phyloP scores from a whole-genome alignment of 2,113 vertebrate genomes.

The Pomatostomus ruficeps region DNA sequence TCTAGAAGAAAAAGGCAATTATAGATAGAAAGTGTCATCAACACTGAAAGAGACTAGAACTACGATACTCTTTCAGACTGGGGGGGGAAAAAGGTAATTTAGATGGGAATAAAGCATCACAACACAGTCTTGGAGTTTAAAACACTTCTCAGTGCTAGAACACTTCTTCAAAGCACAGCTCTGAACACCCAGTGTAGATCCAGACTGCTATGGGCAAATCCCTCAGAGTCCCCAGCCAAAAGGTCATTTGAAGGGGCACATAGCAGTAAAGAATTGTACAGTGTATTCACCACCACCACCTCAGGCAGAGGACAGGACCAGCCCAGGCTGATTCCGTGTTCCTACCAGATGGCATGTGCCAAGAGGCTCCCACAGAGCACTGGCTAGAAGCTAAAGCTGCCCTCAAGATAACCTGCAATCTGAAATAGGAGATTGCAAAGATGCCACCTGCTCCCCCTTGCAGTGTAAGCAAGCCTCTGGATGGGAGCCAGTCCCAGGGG shows the following conservation, averaged over 20 bases:
- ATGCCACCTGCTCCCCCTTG: slow-evolving; percentile 26
- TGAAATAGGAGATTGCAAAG: background rate
- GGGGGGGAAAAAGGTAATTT: background rate
- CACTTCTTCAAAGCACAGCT: background rate
- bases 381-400: background rate
- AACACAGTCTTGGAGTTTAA: background rate
- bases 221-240: background rate
- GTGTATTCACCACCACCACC: background rate
- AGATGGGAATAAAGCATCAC: background rate
- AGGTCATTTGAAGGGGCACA: background rate
- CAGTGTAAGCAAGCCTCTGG: background rate
- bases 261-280: background rate
- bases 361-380: background rate
- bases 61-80: background rate
- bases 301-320: background rate
- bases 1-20: background rate
- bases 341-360: background rate
- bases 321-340: background rate
- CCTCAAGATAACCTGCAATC: background rate
- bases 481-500: slow-evolving; percentile 7
- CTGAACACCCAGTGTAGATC: background rate
- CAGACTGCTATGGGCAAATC: background rate
- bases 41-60: background rate
- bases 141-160: background rate
- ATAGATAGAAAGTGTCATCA: background rate